Conservation (phyloP, 2,888 invertebrate species). For the Agrotis exclamationis region DNA sequence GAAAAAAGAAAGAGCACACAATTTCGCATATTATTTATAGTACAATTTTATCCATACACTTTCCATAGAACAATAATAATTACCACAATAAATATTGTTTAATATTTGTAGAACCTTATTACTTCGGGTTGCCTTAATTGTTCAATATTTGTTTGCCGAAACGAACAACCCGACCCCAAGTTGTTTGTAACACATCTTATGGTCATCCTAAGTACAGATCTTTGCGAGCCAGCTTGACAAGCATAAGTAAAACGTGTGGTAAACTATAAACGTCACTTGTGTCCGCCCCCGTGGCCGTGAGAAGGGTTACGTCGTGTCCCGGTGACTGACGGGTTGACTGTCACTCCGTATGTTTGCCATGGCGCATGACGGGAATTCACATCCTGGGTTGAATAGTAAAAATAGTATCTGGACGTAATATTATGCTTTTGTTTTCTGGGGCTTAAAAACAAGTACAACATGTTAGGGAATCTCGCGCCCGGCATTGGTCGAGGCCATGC, state of each 20-base stretch:
- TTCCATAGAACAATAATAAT: no score
- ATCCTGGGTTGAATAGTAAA: not conserved
- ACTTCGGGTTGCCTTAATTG: not conserved
- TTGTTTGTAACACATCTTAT: not conserved
- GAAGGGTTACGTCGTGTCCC: slow-evolving; percentile 52
- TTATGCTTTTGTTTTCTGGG: not conserved
- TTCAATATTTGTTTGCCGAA: not conserved
- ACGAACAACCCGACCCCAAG: not conserved
- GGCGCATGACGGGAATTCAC: slow-evolving; percentile 37
- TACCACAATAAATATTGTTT: no score
- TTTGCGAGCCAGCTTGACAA: slow-evolving; percentile 14
- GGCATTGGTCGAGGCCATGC: no score
- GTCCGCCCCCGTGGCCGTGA: slow-evolving; percentile 37
- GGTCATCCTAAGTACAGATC: not conserved
- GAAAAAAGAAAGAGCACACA: no score
- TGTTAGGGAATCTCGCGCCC: no score
- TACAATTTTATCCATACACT: no score
- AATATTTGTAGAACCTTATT: not conserved
- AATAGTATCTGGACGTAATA: not conserved
- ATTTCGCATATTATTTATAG: no score
- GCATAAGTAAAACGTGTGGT: slow-evolving; percentile 25
- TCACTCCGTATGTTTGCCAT: slow-evolving; percentile 36
- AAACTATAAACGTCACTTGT: slow-evolving; percentile 48
- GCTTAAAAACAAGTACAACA: no score
- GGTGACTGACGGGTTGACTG: slow-evolving; percentile 44